Evolutionary conservation across 2,888 invertebrate species (phyloP), one percentile per base, ranked within the genome.

Genomic region (Callinectes sapidus): DNA sequence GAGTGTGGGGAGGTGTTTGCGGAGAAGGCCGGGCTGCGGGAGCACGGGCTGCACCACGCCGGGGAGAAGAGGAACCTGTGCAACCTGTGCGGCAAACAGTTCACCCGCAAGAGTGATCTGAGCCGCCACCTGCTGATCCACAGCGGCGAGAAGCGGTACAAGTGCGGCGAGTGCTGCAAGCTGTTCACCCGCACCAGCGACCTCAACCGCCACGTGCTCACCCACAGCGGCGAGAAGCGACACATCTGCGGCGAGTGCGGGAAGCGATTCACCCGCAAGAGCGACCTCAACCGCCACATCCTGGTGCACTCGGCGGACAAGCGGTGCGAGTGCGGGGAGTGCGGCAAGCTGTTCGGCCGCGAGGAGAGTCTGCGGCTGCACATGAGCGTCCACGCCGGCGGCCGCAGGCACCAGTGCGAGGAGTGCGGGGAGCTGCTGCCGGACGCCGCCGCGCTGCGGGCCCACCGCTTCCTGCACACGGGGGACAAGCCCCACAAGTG

Each of bases 401-500:
- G 48, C 8, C 87, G 71, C 54, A 87, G 28, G 54, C 55, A 87
- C 32, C 91, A 91, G 54, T 91, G 91, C n/a, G 91, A 91, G 48
- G 92, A 92, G n/a, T 92, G 92, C 61, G 89, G 89, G 3, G 89
- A 92, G 35, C 23, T 92, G 8, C 89, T 92, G 66, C 18, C 42
- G 8, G 89, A 89, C 42, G 85, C 32, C 18, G 85, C 28, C 42
- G 88, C 61, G 32, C 66, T 92, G 18, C 89, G 89, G 18, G 42
- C 42, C 14, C 92, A 92, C 89, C 89, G 89, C 35, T 86, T 89
- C 61, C 55, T 92, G n/a, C 92, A 92, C 61, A 92, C 92, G 18
- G 86, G 61, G 13, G 92, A 92, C n/a, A 92, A 89, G 71, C 92
- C 92, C 10, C 86, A 92, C 42, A 92, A 89, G 61, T 92, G 92